phyloP scores from a whole-genome alignment of 30 jellyfish, hydroid and myxozoan genomes.

The Mastigias papua region DNA sequence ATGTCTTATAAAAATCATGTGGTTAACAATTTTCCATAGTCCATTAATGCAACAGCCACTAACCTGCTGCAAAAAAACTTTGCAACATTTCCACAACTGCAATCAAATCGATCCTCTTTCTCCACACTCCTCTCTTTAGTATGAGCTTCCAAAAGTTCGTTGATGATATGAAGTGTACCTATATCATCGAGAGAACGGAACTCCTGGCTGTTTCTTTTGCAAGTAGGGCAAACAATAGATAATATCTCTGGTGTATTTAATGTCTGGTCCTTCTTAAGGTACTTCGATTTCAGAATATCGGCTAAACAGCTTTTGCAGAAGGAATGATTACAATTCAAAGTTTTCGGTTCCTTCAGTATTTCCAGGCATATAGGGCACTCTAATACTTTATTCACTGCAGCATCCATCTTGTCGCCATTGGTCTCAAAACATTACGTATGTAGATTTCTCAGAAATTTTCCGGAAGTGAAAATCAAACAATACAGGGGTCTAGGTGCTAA shows the following conservation, averaged over 20 bases:
- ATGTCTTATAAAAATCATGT: too few relatives aligned
- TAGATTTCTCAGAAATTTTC: too few relatives aligned
- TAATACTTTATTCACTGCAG: neutral
- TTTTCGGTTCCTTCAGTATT: neutral
- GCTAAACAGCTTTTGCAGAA: conserved; percentile 20
- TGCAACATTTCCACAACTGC: neutral
- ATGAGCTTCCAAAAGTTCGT: neutral
- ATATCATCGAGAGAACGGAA: neutral
- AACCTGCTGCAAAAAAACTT: neutral
- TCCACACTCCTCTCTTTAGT: neutral
- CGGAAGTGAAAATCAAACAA: too few relatives aligned
- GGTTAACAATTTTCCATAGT: too few relatives aligned
- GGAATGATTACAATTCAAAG: neutral
- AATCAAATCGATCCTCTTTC: neutral
- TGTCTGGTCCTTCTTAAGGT: neutral
- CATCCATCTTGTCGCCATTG: too few relatives aligned
- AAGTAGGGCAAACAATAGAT: neutral
- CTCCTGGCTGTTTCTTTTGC: neutral
- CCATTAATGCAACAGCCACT: too few relatives aligned
- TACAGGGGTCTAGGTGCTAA: too few relatives aligned
- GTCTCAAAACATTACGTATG: too few relatives aligned
- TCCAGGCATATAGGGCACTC: conserved; percentile 21
- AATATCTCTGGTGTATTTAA: neutral
- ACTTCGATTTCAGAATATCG: neutral
- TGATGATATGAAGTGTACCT: neutral